These are phyloP conservation scores for Dicentrarchus labrax DNA, from an alignment of 2,113 vertebrate species.

Conservation along the genomic window DNA sequence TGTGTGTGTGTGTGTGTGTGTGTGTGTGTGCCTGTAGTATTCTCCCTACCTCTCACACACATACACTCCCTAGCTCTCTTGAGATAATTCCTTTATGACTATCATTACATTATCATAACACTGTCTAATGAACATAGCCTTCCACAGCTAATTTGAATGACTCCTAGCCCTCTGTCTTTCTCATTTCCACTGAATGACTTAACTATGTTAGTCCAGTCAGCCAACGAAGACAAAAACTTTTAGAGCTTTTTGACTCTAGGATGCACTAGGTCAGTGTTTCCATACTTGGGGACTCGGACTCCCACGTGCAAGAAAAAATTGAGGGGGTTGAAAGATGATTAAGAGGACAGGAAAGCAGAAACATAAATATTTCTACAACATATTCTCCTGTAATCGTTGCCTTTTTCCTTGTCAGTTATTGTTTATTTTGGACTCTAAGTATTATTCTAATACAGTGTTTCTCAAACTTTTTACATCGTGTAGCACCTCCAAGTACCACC, in stretches of 20 bases:
- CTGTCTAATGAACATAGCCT: conserved; percentile 51
- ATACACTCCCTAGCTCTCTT: not conserved
- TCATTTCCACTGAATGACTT: conserved; percentile 53
- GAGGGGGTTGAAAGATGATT: not conserved
- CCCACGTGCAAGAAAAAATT: not conserved
- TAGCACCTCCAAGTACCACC: no score
- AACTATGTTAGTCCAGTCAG: conserved; percentile 42
- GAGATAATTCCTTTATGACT: conserved; percentile 38
- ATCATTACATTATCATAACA: conserved; percentile 55
- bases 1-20: not conserved
- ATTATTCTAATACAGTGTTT: no score
- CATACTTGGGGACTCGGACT: not conserved
- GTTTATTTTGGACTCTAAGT: no score
- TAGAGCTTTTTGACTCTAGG: not conserved
- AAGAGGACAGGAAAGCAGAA: no score
- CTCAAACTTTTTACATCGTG: no score
- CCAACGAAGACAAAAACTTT: conserved; percentile 41
- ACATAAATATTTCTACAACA: no score
- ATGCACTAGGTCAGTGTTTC: not conserved
- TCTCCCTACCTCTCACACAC: not conserved
- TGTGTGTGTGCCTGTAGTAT: not conserved
- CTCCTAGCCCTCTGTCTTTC: conserved; percentile 12
- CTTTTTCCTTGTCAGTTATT: no score
- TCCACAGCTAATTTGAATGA: conserved; percentile 52
- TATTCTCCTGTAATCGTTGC: no score